A percentile compares a stretch with the other conserved stretches of the same genome.
These are phyloP conservation scores for Thunnus thynnus DNA, from an alignment of 2,113 vertebrate species.

Conservation along the genomic window DNA sequence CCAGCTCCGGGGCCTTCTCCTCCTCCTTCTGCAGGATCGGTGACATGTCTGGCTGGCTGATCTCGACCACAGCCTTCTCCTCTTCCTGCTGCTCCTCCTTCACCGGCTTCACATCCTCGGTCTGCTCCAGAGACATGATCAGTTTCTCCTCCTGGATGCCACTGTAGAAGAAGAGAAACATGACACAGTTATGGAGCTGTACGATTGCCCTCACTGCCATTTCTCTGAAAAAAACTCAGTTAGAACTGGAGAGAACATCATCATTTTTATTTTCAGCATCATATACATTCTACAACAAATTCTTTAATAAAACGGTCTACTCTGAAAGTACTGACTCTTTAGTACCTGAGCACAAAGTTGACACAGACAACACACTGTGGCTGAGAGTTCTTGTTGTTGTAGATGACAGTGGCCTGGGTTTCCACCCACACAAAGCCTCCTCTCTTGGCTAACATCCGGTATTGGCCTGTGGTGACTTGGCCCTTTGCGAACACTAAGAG, in stretches of 20 bases:
- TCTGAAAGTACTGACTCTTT: neutral
- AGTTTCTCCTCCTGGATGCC: constrained; percentile 93
- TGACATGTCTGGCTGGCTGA: constrained; percentile 55
- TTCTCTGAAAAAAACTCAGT: neutral
- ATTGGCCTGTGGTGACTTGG: constrained; percentile 97
- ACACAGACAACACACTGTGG: constrained; percentile 98
- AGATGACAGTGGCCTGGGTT: constrained; percentile 98
- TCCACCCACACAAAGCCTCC: constrained; percentile 99
- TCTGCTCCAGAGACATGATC: constrained; percentile 96
- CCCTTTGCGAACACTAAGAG: constrained; percentile 96
- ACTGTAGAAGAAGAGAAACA: constrained; percentile 81
- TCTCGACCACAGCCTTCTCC: constrained; percentile 59
- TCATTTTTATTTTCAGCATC: no score
- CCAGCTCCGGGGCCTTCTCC: constrained; percentile 80
- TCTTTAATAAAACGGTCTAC: neutral
- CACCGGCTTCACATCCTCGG: constrained; percentile 83
- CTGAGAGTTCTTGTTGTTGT: constrained; percentile 98
- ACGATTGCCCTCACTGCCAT: constrained; percentile 1
- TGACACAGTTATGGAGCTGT: constrained; percentile 5
- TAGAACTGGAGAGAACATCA: neutral
- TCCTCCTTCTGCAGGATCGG: constrained; percentile 32
- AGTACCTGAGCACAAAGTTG: constrained; percentile 97
- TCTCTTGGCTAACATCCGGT: constrained; percentile 96
- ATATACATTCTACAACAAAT: no score
- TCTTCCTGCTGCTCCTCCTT: constrained; percentile 79